Percentiles rank a stretch among this genome's conserved stretches.
Conservation (phyloP, 1,140 invertebrate genomes). For the Drosophila parvula region DNA sequence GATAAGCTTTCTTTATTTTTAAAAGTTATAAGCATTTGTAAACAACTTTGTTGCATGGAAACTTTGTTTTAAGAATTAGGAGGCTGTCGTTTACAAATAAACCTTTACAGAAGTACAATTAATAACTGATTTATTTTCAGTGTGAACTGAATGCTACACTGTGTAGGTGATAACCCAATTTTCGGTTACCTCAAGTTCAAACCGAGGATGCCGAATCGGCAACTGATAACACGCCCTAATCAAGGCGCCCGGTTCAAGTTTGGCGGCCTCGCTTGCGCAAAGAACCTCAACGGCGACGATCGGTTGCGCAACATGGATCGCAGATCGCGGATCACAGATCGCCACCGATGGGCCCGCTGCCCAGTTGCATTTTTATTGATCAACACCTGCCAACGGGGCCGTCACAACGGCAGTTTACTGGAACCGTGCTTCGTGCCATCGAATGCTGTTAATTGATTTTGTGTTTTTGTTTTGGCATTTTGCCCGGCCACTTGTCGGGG, state of each 20-base stretch:
- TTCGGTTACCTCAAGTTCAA: constrained; percentile 51
- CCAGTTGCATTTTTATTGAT: constrained; percentile 75
- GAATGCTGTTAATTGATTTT: constrained; percentile 75
- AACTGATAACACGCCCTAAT: constrained; percentile 59
- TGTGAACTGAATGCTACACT: constrained; percentile 6
- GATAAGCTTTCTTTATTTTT: no score
- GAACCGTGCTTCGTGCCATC: constrained; percentile 36
- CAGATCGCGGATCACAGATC: constrained; percentile 17
- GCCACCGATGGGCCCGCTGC: constrained; percentile 43
- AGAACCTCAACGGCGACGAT: constrained; percentile 39
- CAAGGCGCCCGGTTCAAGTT: constrained; percentile 64
- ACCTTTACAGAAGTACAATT: no score
- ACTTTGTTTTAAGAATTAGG: no score
- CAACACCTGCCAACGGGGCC: constrained; percentile 77
- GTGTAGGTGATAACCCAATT: constrained; percentile 59
- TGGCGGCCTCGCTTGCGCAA: constrained; percentile 62
- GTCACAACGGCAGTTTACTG: constrained; percentile 39
- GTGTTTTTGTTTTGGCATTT: constrained; percentile 77
- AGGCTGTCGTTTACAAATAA: no score
- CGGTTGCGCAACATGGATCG: constrained; percentile 51
- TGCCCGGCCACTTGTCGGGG: constrained; percentile 71
- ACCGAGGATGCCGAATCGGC: neutral
- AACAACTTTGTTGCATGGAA: no score
- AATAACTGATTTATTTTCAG: neutral
- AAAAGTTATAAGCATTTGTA: no score